Conservation (phyloP, 2,888 invertebrate species). For the Sarcophaga subvicina region DNA sequence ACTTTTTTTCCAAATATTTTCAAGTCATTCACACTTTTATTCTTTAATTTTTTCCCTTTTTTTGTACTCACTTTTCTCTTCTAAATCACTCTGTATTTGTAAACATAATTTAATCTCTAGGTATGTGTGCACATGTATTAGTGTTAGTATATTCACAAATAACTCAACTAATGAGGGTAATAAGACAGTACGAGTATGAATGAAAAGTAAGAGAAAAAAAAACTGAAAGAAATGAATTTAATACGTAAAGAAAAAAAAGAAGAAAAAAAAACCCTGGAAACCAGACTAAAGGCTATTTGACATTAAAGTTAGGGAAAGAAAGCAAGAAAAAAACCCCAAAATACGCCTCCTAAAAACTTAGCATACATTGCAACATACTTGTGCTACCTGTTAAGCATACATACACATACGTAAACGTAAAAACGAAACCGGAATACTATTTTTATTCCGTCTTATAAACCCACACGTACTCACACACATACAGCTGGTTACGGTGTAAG, state of each 20-base stretch:
- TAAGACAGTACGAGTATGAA: conserved; percentile 38
- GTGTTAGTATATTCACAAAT: conserved; percentile 46
- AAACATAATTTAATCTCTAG: neutral
- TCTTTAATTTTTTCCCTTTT: no score
- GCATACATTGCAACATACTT: no score
- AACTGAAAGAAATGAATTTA: conserved; percentile 23
- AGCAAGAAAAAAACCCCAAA: neutral
- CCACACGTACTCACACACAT: neutral
- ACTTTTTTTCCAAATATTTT: neutral
- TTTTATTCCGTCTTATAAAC: no score
- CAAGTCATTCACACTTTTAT: no score
- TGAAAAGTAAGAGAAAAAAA: neutral
- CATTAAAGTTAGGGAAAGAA: conserved; percentile 47
- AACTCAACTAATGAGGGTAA: conserved; percentile 63
- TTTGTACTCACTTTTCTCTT: no score
- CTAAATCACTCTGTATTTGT: neutral
- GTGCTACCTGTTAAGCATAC: neutral
- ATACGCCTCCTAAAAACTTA: neutral
- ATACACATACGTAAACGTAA: neutral
- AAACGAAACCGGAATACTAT: no score
- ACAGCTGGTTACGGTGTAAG: neutral
- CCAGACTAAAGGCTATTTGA: conserved; percentile 53
- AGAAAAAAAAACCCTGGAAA: conserved; percentile 2
- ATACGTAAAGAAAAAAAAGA: neutral
- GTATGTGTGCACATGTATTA: neutral